Base-by-base conservation (phyloP, 92 coral and sea anemone genomes). In the Zoanthus solanderi region DNA sequence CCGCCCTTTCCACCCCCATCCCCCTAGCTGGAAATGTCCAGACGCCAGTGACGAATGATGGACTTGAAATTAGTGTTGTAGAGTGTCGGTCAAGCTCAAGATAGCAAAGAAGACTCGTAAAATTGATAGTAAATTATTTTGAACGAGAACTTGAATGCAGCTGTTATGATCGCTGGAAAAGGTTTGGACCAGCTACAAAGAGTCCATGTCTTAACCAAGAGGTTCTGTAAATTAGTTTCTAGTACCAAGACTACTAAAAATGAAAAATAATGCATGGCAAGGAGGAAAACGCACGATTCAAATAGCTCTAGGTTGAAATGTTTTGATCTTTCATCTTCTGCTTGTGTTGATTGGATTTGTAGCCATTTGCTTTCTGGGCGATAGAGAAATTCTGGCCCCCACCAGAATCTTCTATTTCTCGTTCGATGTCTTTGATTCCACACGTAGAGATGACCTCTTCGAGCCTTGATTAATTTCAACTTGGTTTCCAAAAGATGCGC, bases 1-100 rank as follows among this genome's bases (percentile, higher is more conserved):
- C 98, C 1, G 83, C 96, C 3, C 88, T 95, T 17, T 84, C 94
- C 9, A 89, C 95, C 30, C 92, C 94, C 53, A 84, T 60, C 14
- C 85, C 75, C 74, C 46, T 17, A 71, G 74, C 29, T 28, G 85
- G 45, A 30, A 81, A 9, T 67, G 75, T 63, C 37, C 37, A 30
- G 7, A 10, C 63, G 14, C 61, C n/a, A 13, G 47, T 16, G 18
- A 13, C 50, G 23, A 42, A 46, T 29, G 75, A 66, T 18, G 50
- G 18, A 4, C 44, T 29, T 77, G 15, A 30, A 28, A 3, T 9
- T 11, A 31, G 30, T 54, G 67, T 28, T 75, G 15, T 75, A 42
- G 60, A 75, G 9, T 28, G 75, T 66, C 85, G 28, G 32, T 65
- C 85, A 65, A 81, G 60, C 8, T 81, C 85, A 50, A 50, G 75